phyloP scores from a whole-genome alignment of 2,888 invertebrate species.

The Cephus pulcher region DNA sequence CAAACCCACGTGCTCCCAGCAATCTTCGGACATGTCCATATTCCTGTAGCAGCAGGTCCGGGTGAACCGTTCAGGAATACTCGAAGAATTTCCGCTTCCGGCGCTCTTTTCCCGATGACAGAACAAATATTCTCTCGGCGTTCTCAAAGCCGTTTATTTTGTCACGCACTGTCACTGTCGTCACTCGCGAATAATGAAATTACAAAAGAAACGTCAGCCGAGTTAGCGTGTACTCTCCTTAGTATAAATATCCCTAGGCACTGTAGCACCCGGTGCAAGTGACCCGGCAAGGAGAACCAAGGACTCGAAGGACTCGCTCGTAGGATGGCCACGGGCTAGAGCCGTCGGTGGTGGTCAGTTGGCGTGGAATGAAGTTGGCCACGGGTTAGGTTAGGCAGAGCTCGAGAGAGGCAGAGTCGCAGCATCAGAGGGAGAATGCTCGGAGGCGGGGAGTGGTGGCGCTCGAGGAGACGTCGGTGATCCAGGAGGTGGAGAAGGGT shows the following conservation, averaged over 20 bases:
- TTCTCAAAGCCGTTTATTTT: background rate
- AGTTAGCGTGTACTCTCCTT: background rate
- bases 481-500: constrained; percentile 61
- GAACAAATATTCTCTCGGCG: background rate
- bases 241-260: background rate
- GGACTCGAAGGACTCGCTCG: background rate
- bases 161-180: constrained; percentile 29
- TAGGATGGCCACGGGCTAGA: background rate
- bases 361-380: constrained; percentile 65
- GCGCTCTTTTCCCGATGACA: background rate
- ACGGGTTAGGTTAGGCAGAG: constrained; percentile 58
- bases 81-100: constrained; percentile 5
- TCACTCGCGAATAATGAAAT: constrained; percentile 4
- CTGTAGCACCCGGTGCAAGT: background rate
- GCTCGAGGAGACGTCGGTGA: constrained; percentile 16
- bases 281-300: background rate
- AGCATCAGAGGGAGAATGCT: constrained; percentile 53
- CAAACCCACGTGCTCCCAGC: constrained; percentile 65
- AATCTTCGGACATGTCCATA: constrained; percentile 63
- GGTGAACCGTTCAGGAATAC: background rate
- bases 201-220: background rate
- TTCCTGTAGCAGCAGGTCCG: constrained; percentile 9
- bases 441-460: constrained; percentile 31
- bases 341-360: constrained; percentile 66
- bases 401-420: constrained; percentile 45